Conservation (phyloP, 2,113 vertebrate genomes). For the Hypanus sabinus region DNA sequence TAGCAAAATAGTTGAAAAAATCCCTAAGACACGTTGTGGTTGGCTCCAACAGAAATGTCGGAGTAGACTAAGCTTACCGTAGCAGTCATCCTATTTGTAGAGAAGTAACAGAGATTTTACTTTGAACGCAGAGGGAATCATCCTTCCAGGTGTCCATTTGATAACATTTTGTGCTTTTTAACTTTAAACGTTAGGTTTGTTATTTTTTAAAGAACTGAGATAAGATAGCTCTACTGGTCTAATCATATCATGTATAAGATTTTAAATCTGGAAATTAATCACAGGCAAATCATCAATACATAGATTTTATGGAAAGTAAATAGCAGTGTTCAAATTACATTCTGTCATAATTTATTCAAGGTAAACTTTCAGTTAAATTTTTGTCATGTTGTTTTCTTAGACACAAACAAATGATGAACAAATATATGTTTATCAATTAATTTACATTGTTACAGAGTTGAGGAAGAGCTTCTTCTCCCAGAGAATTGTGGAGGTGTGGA, state of each 20-base stretch:
- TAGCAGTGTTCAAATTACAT: background rate
- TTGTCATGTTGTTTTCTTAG: background rate
- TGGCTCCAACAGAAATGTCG: background rate
- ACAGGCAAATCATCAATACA: background rate
- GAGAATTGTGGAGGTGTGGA: too few species aligned
- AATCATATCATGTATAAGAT: background rate
- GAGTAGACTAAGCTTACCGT: background rate
- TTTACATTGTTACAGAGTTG: too few species aligned
- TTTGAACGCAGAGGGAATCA: background rate
- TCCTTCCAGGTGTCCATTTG: background rate
- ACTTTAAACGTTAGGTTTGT: background rate
- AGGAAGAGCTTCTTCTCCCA: too few species aligned
- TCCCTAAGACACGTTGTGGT: background rate
- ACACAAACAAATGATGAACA: background rate
- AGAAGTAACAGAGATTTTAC: background rate
- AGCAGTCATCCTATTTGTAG: background rate
- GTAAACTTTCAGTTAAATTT: background rate
- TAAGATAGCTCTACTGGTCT: background rate
- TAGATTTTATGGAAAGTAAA: background rate
- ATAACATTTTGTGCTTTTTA: background rate
- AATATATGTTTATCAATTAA: background rate
- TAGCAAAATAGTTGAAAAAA: background rate
- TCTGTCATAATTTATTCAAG: background rate
- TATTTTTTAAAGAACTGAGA: background rate
- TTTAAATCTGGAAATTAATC: background rate